phyloP scores from a whole-genome alignment of 2,888 invertebrate species.

The Microctonus hyperodae region DNA sequence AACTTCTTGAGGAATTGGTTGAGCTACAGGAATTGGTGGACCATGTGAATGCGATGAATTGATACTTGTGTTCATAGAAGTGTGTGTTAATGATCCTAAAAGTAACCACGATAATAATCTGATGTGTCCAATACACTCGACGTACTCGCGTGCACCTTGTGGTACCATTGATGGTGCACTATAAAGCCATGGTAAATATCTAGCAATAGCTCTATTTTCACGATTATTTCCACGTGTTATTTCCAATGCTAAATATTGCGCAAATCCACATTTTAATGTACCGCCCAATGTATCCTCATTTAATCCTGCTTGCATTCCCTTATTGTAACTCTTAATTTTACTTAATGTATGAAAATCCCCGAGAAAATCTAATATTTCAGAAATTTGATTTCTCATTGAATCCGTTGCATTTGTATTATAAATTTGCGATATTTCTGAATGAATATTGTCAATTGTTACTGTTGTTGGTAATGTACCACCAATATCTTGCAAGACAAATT shows the following conservation, averaged over 20 bases:
- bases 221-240: conserved; percentile 86
- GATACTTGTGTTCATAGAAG: conserved; percentile 69
- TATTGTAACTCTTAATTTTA: conserved; percentile 88
- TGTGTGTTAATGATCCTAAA: conserved; percentile 92
- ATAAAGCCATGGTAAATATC: conserved; percentile 91
- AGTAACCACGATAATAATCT: conserved; percentile 95
- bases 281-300: conserved; percentile 97
- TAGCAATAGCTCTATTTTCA: conserved; percentile 80
- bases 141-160: conserved; percentile 90
- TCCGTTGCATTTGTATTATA: conserved; percentile 90
- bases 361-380: conserved; percentile 93
- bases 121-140: conserved; percentile 95
- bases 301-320: conserved; percentile 75
- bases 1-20: conserved; percentile 95
- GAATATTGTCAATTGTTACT: conserved; percentile 69
- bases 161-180: conserved; percentile 80
- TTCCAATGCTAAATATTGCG: conserved; percentile 92
- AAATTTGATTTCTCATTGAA: conserved; percentile 89
- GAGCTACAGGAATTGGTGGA: conserved; percentile 66
- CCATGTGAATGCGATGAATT: conserved; percentile 51
- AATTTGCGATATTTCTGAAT: conserved; percentile 63
- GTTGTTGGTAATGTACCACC: conserved; percentile 87
- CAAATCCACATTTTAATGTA: conserved; percentile 93
- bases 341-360: conserved; percentile 95
- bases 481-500: conserved; percentile 89